phyloP scores from a whole-genome alignment of 2,113 vertebrate genomes.

The Oncorhynchus gorbuscha region DNA sequence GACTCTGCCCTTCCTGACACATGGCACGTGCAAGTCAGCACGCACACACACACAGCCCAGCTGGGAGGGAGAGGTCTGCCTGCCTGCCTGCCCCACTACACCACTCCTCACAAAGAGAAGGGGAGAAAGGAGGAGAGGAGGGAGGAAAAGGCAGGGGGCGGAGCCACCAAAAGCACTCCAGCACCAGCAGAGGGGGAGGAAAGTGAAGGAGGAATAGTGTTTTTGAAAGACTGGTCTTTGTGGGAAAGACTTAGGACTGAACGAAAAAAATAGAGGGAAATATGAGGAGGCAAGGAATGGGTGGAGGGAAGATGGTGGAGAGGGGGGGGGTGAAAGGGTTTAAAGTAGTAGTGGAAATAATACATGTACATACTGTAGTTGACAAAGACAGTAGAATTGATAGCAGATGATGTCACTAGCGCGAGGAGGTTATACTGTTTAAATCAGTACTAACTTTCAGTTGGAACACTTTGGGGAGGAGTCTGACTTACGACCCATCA shows the following conservation, averaged over 20 bases:
- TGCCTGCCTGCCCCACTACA: slow-evolving; percentile 15
- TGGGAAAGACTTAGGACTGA: slow-evolving; percentile 39
- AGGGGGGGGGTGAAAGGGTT: neutral
- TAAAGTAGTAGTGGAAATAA: neutral
- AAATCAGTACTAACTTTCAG: no score
- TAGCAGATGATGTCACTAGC: no score
- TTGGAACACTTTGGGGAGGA: no score
- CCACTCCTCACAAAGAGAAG: slow-evolving; percentile 68
- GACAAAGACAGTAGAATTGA: no score
- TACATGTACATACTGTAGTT: neutral
- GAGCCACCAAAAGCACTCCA: slow-evolving; percentile 32
- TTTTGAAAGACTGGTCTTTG: slow-evolving; percentile 57
- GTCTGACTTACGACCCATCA: no score
- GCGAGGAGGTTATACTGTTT: no score
- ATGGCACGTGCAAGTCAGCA: slow-evolving; percentile 77
- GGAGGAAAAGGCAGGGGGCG: slow-evolving; percentile 40
- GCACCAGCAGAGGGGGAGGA: neutral
- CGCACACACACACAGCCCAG: slow-evolving; percentile 59
- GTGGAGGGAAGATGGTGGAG: slow-evolving; percentile 6
- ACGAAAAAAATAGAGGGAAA: slow-evolving; percentile 19
- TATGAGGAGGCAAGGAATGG: neutral
- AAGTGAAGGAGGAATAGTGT: neutral
- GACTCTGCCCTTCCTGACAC: slow-evolving; percentile 54
- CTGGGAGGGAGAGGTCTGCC: slow-evolving; percentile 38
- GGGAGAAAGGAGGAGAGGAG: slow-evolving; percentile 41